Evolutionary conservation across 2,888 invertebrate species (phyloP), one percentile per base, ranked within the genome.

Genomic region (Molorchus minor): DNA sequence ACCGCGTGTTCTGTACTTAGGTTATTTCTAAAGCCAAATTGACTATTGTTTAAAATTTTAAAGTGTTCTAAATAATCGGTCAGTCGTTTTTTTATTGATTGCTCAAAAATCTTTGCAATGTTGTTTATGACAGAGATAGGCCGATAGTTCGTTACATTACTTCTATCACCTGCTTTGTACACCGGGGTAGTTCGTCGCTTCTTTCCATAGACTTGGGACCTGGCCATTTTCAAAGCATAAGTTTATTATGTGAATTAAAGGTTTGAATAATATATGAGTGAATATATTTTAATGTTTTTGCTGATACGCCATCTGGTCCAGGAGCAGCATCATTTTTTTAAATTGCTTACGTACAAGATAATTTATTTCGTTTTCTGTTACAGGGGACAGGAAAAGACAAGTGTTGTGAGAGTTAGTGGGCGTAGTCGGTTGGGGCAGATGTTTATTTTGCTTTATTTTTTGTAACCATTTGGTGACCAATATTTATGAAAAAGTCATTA

Each of bases 11-110:
- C 3, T 38, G 45, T 55, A 19, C 45, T 36, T 17, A 46, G 16
- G 4, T 29, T 38, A 40, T 44, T 45, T 16, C 33, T 12, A 44
- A 59, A 59, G 5, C 55, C 49, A 33, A 41, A 53, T 21, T 59
- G 55, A 35, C 35, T 40, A 8, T 15, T 17, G 10, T 16, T 19
- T 30, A 58, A 12, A 16, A 53, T 53, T 12, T 41, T 38, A 15
- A 30, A 25, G 3, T 43, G n/a, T 5, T 29, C 20, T 19, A 41
- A 13, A 40, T 40, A 47, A 20, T 30, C 16, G 10, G 10, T 15
- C 20, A 49, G 16, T 7, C 46, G 19, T n/a, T 38, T 15, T 15
- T 56, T 29, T 2, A 46, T 3, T 10, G 12, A 15, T 38, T 46
- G 36, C 25, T 46, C 45, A 15, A 56, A 21, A 10, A 46, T 17